A percentile compares a stretch with the other conserved stretches of the same genome.
These are phyloP conservation scores for Tympanuchus pallidicinctus DNA, from an alignment of 2,113 vertebrate genomes.

Conservation along the genomic window DNA sequence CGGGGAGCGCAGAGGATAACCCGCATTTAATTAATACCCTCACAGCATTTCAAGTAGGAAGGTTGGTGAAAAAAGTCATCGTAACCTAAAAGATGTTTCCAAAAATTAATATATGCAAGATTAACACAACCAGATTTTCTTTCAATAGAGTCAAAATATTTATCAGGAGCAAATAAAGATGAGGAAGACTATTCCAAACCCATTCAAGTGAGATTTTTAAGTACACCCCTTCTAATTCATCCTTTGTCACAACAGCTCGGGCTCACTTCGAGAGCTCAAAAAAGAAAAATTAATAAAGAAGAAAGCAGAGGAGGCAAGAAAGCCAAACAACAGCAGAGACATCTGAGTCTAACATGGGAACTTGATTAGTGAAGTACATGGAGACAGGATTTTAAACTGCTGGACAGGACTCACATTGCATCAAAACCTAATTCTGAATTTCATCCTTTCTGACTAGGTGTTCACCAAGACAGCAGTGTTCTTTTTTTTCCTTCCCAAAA, in stretches of 20 bases:
- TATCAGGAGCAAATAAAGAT: slow-evolving; percentile 59
- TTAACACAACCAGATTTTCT: background rate
- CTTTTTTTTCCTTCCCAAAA: background rate
- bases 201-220: slow-evolving; percentile 62
- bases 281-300: slow-evolving; percentile 53
- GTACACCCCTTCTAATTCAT: slow-evolving; percentile 45
- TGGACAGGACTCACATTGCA: background rate
- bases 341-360: slow-evolving; percentile 6
- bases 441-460: background rate
- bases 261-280: slow-evolving; percentile 55
- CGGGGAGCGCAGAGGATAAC: slow-evolving; percentile 18
- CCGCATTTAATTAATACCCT: slow-evolving; percentile 49
- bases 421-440: background rate
- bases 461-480: background rate
- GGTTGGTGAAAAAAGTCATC: background rate
- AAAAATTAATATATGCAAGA: slow-evolving; percentile 13
- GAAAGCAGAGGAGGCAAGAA: slow-evolving; percentile 39
- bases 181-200: slow-evolving; percentile 43
- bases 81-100: background rate
- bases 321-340: slow-evolving; percentile 28
- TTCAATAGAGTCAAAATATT: slow-evolving; percentile 63
- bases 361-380: background rate
- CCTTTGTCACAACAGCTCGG: slow-evolving; percentile 56
- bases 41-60: slow-evolving; percentile 47
- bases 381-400: slow-evolving; percentile 5